A percentile compares a stretch with the other conserved stretches of the same genome.
Conservation (phyloP, 2,113 vertebrate species). For the Sterrhoptilus dennistouni region DNA sequence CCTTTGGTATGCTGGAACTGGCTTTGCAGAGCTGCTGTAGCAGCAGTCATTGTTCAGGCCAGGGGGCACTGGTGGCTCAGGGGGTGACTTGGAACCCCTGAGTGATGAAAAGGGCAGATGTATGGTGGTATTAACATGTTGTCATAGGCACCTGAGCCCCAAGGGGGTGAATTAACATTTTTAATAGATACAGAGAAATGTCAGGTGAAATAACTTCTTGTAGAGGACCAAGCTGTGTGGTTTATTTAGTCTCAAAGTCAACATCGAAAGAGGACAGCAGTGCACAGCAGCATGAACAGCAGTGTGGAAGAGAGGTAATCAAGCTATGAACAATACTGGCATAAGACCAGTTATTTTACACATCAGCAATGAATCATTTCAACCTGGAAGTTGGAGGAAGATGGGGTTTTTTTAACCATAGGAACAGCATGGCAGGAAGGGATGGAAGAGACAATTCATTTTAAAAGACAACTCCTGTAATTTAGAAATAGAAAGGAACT, state of each 20-base stretch:
- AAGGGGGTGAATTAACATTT: background rate
- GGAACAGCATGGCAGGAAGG: background rate
- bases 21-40: background rate
- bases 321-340: background rate
- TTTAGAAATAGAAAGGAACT: background rate
- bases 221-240: background rate
- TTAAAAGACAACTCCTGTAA: background rate
- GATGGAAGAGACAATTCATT: background rate
- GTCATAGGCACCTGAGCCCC: background rate
- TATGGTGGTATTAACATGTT: background rate
- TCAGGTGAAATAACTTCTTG: background rate
- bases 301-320: background rate
- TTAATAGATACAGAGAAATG: background rate
- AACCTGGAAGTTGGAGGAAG: background rate
- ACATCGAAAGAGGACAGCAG: background rate
- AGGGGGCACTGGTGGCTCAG: accelerated
- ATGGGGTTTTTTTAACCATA: background rate
- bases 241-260: background rate
- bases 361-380: background rate
- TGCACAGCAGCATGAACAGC: background rate
- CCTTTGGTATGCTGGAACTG: background rate
- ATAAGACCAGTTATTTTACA: background rate
- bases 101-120: background rate
- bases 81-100: background rate
- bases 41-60: background rate